Evolutionary conservation across 2,797 vertebrate species (phyloP).

Genomic region (Neoniphon sammara): DNA sequence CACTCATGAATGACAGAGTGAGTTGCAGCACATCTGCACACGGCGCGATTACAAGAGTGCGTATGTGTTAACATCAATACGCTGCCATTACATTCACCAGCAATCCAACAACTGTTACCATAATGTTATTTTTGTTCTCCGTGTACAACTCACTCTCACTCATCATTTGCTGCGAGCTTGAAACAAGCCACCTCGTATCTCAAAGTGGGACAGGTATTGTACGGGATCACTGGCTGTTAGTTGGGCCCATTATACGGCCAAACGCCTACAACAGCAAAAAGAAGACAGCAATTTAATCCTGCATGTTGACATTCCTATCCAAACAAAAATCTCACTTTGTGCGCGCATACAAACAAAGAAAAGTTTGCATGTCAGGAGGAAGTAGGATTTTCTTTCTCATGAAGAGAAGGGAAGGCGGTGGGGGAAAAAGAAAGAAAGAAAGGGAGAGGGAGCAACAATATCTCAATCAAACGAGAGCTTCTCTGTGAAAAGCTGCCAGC

Average conservation of each 20-base stretch:
- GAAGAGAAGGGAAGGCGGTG: conserved; percentile 73
- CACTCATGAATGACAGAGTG: conserved; percentile 34
- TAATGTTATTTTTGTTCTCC: conserved; percentile 4
- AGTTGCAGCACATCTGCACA: conserved; percentile 31
- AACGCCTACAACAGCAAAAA: conserved; percentile 74
- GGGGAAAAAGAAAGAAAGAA: conserved; percentile 75
- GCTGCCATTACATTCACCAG: neutral
- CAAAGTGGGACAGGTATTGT: conserved; percentile 70
- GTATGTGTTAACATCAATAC: conserved; percentile 4
- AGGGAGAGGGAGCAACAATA: conserved; percentile 66
- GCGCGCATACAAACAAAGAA: conserved; percentile 78
- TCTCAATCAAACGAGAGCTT: conserved; percentile 79
- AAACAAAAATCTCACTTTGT: conserved; percentile 77
- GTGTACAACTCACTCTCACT: conserved; percentile 6
- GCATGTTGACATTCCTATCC: conserved; percentile 70
- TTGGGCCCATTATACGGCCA: conserved; percentile 72
- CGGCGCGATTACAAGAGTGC: neutral
- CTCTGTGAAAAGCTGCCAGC: conserved; percentile 76
- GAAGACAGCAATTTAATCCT: conserved; percentile 75
- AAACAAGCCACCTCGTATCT: conserved; percentile 36
- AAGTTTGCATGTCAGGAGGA: conserved; percentile 82
- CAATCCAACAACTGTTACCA: neutral
- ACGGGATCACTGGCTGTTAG: conserved; percentile 62
- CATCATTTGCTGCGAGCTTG: conserved; percentile 31
- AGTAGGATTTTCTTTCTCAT: conserved; percentile 74